Percentiles rank a stretch among this genome's conserved stretches.
These are phyloP conservation scores for Gadus macrocephalus DNA, from an alignment of 2,113 vertebrate genomes.

Conservation along the genomic window DNA sequence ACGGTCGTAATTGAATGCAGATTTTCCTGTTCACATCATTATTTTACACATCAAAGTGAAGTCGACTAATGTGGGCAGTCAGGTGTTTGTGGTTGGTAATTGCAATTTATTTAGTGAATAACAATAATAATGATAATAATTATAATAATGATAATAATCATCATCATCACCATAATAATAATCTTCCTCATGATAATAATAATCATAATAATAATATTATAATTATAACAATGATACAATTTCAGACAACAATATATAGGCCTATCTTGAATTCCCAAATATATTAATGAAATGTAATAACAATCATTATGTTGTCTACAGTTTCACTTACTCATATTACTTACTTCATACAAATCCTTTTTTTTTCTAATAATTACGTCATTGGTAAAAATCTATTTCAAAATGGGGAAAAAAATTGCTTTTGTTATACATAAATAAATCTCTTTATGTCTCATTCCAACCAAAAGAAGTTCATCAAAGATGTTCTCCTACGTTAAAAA, in stretches of 20 bases:
- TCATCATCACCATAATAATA: not conserved
- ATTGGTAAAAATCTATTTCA: not conserved
- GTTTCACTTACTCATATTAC: not conserved
- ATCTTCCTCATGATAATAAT: not conserved
- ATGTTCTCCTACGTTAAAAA: too few species aligned
- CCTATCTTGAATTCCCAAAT: not conserved
- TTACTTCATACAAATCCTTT: not conserved
- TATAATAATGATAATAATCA: not conserved
- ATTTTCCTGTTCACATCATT: conserved; percentile 5
- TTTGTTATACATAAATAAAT: not conserved
- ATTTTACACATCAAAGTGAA: conserved; percentile 25
- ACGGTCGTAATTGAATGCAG: conserved; percentile 30
- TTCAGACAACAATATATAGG: not conserved
- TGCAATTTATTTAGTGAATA: too few species aligned
- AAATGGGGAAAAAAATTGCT: not conserved
- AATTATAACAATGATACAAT: not conserved
- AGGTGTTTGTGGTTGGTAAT: not conserved
- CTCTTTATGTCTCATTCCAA: not conserved
- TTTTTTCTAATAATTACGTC: not conserved
- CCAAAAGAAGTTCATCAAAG: too few species aligned
- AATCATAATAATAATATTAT: not conserved
- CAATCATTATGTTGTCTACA: not conserved
- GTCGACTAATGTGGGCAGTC: not conserved
- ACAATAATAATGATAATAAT: not conserved
- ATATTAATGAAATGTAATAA: not conserved